Base-by-base conservation (phyloP, 2,888 invertebrate genomes). In the Thymelicus sylvestris region DNA sequence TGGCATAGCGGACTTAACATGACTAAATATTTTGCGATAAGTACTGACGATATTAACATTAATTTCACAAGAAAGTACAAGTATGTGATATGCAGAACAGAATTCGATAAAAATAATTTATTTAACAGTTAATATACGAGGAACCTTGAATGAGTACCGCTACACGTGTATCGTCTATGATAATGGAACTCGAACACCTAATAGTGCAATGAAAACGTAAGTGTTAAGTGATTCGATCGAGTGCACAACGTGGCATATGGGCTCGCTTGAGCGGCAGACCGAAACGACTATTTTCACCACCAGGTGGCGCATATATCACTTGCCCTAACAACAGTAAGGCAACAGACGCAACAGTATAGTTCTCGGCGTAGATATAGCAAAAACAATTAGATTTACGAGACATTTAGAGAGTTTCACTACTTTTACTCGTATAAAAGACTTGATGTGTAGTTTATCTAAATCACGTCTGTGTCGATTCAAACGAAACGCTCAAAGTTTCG, bases 241-340 rank as follows among this genome's bases (percentile, higher is more conserved):
- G 19, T 38, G 68, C 44, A 68, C 55, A 62, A 62, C 65, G 80
- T 80, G 79, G 73, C 72, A 67, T 81, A 81, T 82, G 81, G 81
- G 76, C 67, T 39, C 77, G 83, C 84, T 81, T 86, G 86, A 76
- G 48, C 77, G 77, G 78, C 79, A 77, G 81, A 85, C 80, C 85
- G 80, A 71, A 71, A 70, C 82, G 74, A 76, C 78, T 86, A 87
- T 76, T 85, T 87, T 82, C 59, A 86, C 86, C 79, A 75, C 75
- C 75, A 50, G 24, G n/a, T 38, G 75, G 72, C 76, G 69, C 71
- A 74, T 71, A 77, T 77, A 60, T 72, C 59, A 67, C 39, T 24
- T 13, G 61, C 41, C 62, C n/a, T 24, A 55, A 15, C 7, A 52
- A 52, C 15, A 52, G 15, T 19, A 12, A n/a, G n/a, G n/a, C n/a